Base-by-base conservation (phyloP, 2,888 invertebrate genomes). In the Linhomoeus sp. region DNA sequence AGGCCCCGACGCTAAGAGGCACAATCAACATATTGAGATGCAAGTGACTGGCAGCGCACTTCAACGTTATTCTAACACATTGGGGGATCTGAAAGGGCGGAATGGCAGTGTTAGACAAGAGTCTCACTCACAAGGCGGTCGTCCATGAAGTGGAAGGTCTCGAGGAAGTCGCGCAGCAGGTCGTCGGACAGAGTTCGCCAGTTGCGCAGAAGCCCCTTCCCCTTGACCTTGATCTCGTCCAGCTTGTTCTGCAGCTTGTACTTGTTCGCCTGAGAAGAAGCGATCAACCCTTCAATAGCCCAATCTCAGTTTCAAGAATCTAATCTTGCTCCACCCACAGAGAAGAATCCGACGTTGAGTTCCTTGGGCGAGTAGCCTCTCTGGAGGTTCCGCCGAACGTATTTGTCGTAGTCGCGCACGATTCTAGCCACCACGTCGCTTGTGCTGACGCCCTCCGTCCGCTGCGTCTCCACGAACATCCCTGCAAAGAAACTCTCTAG, bases 111-210 rank as follows among this genome's bases (percentile, higher is more conserved):
- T n/a, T n/a, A n/a, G n/a, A n/a, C n/a, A n/a, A n/a, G n/a, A n/a
- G n/a, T n/a, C n/a, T n/a, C n/a, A 29, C 29, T 29, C 29, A 29
- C 15, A 20, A 41, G 23, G 3, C 38, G 22, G 38, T 38, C 38
- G 22, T 38, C 22, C 39, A 20, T 38, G 20, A 43, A 25, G 68
- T 56, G 66, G 70, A 97, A 94, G 52, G 90, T 74, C 53, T 85
- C 75, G 22, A 92, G 74, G 69, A 97, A 97, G 56, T 84, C 81
- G 63, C 85, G 82, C 56, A 94, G 85, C 64, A 92, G 79, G 65
- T 94, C 92, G 52, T 88, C 78, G 0, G 88, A 88, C 66, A 86
- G 88, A 66, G 90, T 90, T 70, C 92, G 92, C 94, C 97, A 97
- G 62, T 86, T 87, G 50, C 81, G 80, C 25, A 94, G 76, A 62